Base-by-base conservation (phyloP, 92 coral and sea anemone species). In the Desmophyllum pertusum region DNA sequence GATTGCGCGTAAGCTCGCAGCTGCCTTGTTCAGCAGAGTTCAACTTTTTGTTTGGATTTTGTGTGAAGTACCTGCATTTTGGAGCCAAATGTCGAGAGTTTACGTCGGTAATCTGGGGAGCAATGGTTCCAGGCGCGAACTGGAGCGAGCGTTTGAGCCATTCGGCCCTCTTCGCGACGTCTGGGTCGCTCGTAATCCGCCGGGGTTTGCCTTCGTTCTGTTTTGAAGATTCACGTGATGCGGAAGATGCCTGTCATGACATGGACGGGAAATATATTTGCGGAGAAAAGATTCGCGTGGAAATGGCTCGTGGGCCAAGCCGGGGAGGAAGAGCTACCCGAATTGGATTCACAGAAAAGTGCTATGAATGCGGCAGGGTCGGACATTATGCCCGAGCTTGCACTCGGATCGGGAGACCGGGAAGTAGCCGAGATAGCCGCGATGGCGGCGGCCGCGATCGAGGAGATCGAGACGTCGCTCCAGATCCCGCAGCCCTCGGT, bases 151-250 rank as follows among this genome's bases (percentile, higher is more conserved):
- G 71, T 92, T 92, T 78, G 96, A 92, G 80, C 25, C 70, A 25
- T 96, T 48, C 78, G 99, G 99, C 37, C 96, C 94, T 50, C 88
- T 96, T 38, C 93, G 98, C 73, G 99, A 96, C 81, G 99, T 96
- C 46, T 96, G 99, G 99, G 98, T 96, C 21, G 99, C 99, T 27
- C 86, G 99, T 83, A 96, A 96, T 73, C 99, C 99, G 73, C 99
- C 99, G 4, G 99, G 99, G 21, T 96, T 96, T 61, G 99, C 99
- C 6, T 96, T 96, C 76, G 92, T 96, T 67, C 89, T 96, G 87
- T 96, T 94, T n/a, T 73, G 99, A 96, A 89, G 99, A 96, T 87
- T 33, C 85, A 46, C 90, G 99, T 53, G 99, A 96, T 81, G 99
- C 99, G 8, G 99, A 96, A 77, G 98, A 92, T 87, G 99, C 99